These are phyloP conservation scores for Papilio glaucus DNA, from an alignment of 1,140 invertebrate genomes.

Conservation along the genomic window DNA sequence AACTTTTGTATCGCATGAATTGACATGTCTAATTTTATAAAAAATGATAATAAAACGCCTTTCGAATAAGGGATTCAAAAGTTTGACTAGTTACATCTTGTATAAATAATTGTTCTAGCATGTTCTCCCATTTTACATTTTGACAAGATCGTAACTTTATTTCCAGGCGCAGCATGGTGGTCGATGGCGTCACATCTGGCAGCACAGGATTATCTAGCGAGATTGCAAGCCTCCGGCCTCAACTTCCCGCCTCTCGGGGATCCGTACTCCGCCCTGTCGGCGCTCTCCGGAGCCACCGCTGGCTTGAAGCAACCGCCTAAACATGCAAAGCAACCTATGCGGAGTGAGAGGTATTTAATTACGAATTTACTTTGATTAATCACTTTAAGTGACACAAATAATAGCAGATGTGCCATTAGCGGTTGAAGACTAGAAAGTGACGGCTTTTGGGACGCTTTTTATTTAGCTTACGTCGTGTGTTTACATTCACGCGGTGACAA, in stretches of 20 bases:
- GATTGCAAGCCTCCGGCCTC: slow-evolving; percentile 90
- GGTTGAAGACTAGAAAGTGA: too few relatives aligned
- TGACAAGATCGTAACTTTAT: neutral
- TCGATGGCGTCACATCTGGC: slow-evolving; percentile 93
- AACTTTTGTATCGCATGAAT: too few relatives aligned
- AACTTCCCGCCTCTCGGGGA: slow-evolving; percentile 84
- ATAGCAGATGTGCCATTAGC: too few relatives aligned
- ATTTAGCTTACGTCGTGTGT: too few relatives aligned
- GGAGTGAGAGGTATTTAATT: slow-evolving; percentile 62
- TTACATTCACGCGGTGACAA: too few relatives aligned
- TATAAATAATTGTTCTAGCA: too few relatives aligned
- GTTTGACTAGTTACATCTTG: too few relatives aligned
- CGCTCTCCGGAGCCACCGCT: slow-evolving; percentile 56
- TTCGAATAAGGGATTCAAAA: too few relatives aligned
- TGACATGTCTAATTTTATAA: too few relatives aligned
- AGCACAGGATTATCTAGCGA: slow-evolving; percentile 92
- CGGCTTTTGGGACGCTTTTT: too few relatives aligned
- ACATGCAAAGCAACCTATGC: slow-evolving; percentile 59
- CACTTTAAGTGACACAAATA: too few relatives aligned
- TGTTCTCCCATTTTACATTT: neutral
- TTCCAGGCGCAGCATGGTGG: slow-evolving; percentile 92
- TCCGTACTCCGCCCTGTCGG: slow-evolving; percentile 82
- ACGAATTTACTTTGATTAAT: neutral
- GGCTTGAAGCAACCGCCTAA: slow-evolving; percentile 69
- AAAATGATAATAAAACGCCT: too few relatives aligned